phyloP scores from a whole-genome alignment of 2,797 vertebrate genomes.

The Pelodytes ibericus region DNA sequence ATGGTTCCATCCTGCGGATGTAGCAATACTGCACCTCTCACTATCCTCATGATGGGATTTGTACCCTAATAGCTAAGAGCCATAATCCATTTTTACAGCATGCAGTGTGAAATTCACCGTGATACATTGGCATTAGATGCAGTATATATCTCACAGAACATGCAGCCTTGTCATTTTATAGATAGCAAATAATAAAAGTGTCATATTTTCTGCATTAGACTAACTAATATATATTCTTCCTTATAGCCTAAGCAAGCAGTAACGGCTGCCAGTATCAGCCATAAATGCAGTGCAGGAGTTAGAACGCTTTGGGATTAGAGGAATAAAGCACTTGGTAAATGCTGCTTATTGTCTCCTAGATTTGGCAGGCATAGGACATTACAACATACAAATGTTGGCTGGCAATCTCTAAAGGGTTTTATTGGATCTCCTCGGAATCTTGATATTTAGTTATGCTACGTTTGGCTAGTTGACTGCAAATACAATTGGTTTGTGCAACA shows the following conservation, averaged over 20 bases:
- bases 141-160: neutral
- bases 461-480: constrained; percentile 41
- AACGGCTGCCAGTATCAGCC: constrained; percentile 6
- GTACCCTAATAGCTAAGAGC: too few relatives aligned
- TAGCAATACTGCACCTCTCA: too few relatives aligned
- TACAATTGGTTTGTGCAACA: constrained; percentile 47
- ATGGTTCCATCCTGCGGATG: too few relatives aligned
- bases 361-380: constrained; percentile 45
- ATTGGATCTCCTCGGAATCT: constrained; percentile 40
- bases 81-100: too few relatives aligned
- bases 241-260: neutral
- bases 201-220: constrained; percentile 9
- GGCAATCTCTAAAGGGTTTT: constrained; percentile 37
- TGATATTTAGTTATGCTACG: constrained; percentile 47
- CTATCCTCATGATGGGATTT: too few relatives aligned
- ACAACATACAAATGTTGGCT: constrained; percentile 47
- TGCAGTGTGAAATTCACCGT: too few relatives aligned
- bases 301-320: constrained; percentile 21
- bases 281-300: constrained; percentile 26
- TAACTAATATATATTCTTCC: constrained; percentile 9
- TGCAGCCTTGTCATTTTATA: constrained; percentile 16
- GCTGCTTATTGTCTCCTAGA: constrained; percentile 39
- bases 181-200: constrained; percentile 25
- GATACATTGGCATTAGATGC: neutral
- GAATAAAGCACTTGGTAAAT: constrained; percentile 38